Evolutionary conservation across 2,797 vertebrate species (phyloP).

Genomic region (Bovichtus diacanthus): DNA sequence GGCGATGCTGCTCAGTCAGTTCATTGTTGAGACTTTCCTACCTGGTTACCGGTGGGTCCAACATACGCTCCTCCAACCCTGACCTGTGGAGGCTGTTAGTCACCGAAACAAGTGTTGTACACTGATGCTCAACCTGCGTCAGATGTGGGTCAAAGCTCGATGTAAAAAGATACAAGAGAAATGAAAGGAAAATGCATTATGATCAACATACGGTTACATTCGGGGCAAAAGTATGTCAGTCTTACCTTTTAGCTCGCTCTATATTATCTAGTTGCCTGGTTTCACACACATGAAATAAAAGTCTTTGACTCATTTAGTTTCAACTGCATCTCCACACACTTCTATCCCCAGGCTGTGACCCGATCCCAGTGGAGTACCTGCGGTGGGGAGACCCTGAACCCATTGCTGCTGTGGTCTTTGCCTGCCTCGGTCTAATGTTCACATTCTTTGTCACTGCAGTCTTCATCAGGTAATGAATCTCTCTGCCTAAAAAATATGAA

Average conservation of each 20-base stretch:
- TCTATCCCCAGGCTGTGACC: constrained; percentile 89
- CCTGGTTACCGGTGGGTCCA: neutral
- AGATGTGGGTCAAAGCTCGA: neutral
- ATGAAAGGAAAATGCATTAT: neutral
- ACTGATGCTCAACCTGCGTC: neutral
- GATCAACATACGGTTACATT: neutral
- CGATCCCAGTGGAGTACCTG: constrained; percentile 95
- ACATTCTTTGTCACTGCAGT: constrained; percentile 95
- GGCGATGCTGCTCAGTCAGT: neutral
- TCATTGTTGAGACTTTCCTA: neutral
- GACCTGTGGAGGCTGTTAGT: neutral
- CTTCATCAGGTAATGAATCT: constrained; percentile 90
- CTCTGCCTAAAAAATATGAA: neutral
- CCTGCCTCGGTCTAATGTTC: constrained; percentile 94
- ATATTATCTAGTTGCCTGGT: neutral
- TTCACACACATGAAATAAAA: neutral
- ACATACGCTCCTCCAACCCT: neutral
- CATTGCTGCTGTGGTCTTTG: constrained; percentile 96
- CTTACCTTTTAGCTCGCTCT: neutral
- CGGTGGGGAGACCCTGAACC: constrained; percentile 98
- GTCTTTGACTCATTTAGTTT: neutral
- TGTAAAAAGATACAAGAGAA: neutral
- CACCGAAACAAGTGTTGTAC: neutral
- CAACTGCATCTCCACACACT: constrained; percentile 2
- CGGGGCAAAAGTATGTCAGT: neutral